A percentile compares a stretch with the other conserved stretches of the same genome.
phyloP scores from a whole-genome alignment of 2,113 vertebrate genomes.

The Cyanoderma ruficeps region DNA sequence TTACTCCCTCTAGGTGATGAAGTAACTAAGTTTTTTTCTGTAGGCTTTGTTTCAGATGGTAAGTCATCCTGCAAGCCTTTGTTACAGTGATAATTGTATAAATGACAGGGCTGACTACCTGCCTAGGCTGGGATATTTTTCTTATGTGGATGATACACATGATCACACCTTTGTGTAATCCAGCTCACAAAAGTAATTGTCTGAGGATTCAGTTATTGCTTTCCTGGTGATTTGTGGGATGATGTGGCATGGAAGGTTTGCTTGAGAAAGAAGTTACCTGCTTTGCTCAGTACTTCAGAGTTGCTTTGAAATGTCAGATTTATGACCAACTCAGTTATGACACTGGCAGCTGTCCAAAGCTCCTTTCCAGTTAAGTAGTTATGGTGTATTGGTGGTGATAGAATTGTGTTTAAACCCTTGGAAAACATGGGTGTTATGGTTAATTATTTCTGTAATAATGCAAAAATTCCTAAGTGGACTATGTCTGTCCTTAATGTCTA shows the following conservation, averaged over 20 bases:
- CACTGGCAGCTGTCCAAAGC: neutral
- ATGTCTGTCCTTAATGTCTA: neutral
- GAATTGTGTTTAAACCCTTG: neutral
- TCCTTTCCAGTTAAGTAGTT: neutral
- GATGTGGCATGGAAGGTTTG: neutral
- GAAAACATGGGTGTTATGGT: neutral
- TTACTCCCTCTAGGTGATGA: neutral
- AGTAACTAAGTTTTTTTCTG: neutral
- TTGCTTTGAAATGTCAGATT: neutral
- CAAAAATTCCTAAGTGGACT: neutral
- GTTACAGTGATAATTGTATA: neutral
- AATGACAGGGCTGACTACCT: neutral
- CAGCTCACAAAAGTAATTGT: neutral
- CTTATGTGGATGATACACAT: accelerated
- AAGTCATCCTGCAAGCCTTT: neutral
- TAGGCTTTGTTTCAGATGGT: neutral
- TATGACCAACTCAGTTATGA: neutral
- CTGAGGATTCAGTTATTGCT: neutral
- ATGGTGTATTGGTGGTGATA: neutral
- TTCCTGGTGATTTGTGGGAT: neutral
- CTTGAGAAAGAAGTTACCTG: neutral
- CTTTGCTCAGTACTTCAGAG: neutral
- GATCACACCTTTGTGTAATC: neutral
- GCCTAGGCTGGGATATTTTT: neutral
- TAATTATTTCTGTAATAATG: neutral